These are phyloP conservation scores for Percina caprodes DNA, from an alignment of 2,113 vertebrate genomes.

Conservation along the genomic window DNA sequence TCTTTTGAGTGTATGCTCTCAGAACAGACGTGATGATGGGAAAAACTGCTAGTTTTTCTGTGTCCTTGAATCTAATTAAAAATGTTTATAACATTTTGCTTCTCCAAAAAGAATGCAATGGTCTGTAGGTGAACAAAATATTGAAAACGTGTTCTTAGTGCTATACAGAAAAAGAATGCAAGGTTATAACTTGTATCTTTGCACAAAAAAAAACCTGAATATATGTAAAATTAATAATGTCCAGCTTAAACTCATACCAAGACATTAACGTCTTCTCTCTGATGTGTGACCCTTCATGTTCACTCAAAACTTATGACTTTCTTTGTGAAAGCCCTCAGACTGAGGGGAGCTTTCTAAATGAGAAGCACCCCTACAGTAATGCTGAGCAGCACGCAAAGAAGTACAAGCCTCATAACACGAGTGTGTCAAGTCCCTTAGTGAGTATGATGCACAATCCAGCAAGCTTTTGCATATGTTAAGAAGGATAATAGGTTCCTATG, in stretches of 20 bases:
- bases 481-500: slow-evolving; percentile 82
- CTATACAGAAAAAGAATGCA: slow-evolving; percentile 2
- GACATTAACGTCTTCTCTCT: slow-evolving; percentile 52
- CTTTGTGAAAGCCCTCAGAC: slow-evolving; percentile 74
- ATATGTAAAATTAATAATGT: slow-evolving; percentile 32
- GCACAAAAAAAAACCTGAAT: slow-evolving; percentile 25
- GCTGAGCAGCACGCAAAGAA: slow-evolving; percentile 69
- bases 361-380: slow-evolving; percentile 77
- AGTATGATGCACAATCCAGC: slow-evolving; percentile 80
- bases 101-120: slow-evolving; percentile 17
- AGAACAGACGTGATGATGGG: slow-evolving; percentile 51
- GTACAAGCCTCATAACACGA: slow-evolving; percentile 72
- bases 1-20: slow-evolving; percentile 67
- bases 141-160: neutral
- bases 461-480: slow-evolving; percentile 84
- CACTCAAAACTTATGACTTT: slow-evolving; percentile 78
- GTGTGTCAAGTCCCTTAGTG: slow-evolving; percentile 83
- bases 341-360: slow-evolving; percentile 75
- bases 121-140: slow-evolving; percentile 44
- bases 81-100: slow-evolving; percentile 56
- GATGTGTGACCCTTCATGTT: slow-evolving; percentile 67
- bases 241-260: slow-evolving; percentile 35
- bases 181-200: slow-evolving; percentile 27
- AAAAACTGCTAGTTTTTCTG: slow-evolving; percentile 58
- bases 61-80: slow-evolving; percentile 69